Percentiles rank a stretch among this genome's conserved stretches.
These are phyloP conservation scores for Lamprotornis superbus DNA, from an alignment of 2,113 vertebrate species.

Conservation along the genomic window DNA sequence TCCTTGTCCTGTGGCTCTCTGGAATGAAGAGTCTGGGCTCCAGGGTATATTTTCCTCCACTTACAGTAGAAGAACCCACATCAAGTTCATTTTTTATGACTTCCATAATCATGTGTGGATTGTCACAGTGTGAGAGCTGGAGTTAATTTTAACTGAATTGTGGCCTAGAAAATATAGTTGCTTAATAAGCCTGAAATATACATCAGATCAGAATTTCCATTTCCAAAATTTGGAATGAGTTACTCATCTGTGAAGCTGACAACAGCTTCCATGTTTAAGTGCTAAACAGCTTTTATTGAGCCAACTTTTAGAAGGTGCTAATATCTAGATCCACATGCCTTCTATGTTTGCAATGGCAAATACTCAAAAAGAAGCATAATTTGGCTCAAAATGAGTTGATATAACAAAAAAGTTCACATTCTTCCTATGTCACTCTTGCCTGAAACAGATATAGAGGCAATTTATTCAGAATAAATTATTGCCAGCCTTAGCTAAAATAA, in stretches of 20 bases:
- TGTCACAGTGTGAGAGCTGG: neutral
- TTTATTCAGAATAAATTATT: slow-evolving; percentile 79
- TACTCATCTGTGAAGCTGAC: slow-evolving; percentile 62
- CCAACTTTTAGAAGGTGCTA: slow-evolving; percentile 68
- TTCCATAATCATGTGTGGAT: slow-evolving; percentile 3
- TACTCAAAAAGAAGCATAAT: slow-evolving; percentile 57
- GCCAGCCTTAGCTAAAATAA: slow-evolving; percentile 70
- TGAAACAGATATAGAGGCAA: slow-evolving; percentile 71
- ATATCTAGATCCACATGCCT: slow-evolving; percentile 62
- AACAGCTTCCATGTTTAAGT: slow-evolving; percentile 68
- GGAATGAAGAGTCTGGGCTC: neutral
- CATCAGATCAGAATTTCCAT: slow-evolving; percentile 51
- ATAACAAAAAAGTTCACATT: slow-evolving; percentile 60
- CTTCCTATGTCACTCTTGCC: slow-evolving; percentile 65
- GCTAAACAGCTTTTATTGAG: slow-evolving; percentile 69
- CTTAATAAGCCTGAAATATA: slow-evolving; percentile 54
- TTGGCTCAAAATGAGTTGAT: slow-evolving; percentile 56
- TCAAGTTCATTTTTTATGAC: slow-evolving; percentile 1
- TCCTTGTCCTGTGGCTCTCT: neutral
- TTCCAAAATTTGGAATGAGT: slow-evolving; percentile 60
- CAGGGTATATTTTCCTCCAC: neutral
- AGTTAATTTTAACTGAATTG: slow-evolving; percentile 45
- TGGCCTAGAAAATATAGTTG: slow-evolving; percentile 32
- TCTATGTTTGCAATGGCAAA: slow-evolving; percentile 59
- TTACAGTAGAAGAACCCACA: neutral